These are phyloP conservation scores for Oscheius sp. DNA, from an alignment of 2,888 invertebrate genomes.

Conservation along the genomic window DNA sequence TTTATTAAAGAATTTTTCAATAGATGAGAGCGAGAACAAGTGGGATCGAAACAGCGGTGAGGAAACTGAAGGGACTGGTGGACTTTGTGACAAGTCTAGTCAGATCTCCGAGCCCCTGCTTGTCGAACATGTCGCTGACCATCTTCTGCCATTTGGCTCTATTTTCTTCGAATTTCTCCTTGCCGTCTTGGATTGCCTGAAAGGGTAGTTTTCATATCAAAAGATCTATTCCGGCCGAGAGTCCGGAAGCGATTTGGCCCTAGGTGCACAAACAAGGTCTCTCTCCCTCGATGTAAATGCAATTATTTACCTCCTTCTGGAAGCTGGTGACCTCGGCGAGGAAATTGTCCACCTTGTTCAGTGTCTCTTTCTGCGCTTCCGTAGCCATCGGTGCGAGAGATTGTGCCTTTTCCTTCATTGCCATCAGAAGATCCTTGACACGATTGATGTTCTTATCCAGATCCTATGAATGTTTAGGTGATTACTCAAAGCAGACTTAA, in stretches of 20 bases:
- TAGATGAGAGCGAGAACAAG: conserved; percentile 47
- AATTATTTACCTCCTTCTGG: conserved; percentile 46
- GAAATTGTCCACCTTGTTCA: conserved; percentile 56
- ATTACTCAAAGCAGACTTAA: neutral
- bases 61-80: conserved; percentile 35
- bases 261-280: conserved; percentile 22
- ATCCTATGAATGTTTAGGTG: conserved; percentile 38
- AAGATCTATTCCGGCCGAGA: neutral
- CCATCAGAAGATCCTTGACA: conserved; percentile 58
- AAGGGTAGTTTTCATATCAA: conserved; percentile 25
- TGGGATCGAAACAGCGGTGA: conserved; percentile 51
- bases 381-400: conserved; percentile 55
- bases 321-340: conserved; percentile 49
- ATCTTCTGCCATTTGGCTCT: conserved; percentile 58
- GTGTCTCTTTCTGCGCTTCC: conserved; percentile 61
- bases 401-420: conserved; percentile 59
- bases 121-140: conserved; percentile 60
- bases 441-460: conserved; percentile 57
- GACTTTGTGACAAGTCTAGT: conserved; percentile 48
- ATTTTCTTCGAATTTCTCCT: conserved; percentile 59
- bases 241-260: conserved; percentile 32
- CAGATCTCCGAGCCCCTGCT: conserved; percentile 46
- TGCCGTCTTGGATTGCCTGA: conserved; percentile 57
- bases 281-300: neutral
- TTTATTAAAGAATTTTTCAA: conserved; percentile 6